These are phyloP conservation scores for Cataglyphis altisquamis DNA, from an alignment of 2,888 invertebrate genomes.

Conservation along the genomic window DNA sequence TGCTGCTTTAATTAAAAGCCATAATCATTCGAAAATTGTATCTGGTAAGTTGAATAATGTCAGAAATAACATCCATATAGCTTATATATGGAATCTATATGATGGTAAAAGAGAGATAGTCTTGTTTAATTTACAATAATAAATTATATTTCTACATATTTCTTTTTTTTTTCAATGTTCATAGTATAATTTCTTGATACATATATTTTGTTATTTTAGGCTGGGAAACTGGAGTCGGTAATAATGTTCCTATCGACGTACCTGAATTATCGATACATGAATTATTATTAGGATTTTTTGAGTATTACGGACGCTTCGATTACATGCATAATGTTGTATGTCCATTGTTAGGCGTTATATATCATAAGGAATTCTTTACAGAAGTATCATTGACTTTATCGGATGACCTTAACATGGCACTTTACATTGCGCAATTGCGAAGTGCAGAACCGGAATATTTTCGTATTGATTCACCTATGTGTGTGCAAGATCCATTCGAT, in stretches of 20 bases:
- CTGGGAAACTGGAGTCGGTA: conserved; percentile 75
- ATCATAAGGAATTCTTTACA: conserved; percentile 85
- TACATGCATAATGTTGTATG: conserved; percentile 84
- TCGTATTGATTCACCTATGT: conserved; percentile 85
- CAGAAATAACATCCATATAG: not conserved
- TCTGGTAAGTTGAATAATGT: conserved; percentile 70
- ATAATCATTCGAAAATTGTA: conserved; percentile 69
- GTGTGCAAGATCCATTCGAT: conserved; percentile 89
- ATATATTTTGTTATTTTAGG: conserved; percentile 79
- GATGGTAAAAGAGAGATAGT: not conserved
- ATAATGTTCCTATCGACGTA: not conserved
- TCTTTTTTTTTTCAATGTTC: not conserved
- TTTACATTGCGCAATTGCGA: conserved; percentile 82
- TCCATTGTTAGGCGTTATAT: conserved; percentile 86
- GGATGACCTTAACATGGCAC: conserved; percentile 81
- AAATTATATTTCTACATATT: not conserved
- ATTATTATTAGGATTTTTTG: conserved; percentile 85
- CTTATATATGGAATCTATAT: not conserved
- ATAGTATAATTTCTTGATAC: not conserved
- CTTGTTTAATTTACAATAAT: conserved; percentile 5
- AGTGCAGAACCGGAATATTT: conserved; percentile 80
- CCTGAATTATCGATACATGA: conserved; percentile 68
- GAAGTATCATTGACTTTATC: conserved; percentile 80
- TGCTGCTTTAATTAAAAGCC: conserved; percentile 77
- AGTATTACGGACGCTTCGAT: conserved; percentile 85